Evolutionary conservation across 2,888 invertebrate species (phyloP), one percentile per base, ranked within the genome.

Genomic region (Fabriciana adippe): DNA sequence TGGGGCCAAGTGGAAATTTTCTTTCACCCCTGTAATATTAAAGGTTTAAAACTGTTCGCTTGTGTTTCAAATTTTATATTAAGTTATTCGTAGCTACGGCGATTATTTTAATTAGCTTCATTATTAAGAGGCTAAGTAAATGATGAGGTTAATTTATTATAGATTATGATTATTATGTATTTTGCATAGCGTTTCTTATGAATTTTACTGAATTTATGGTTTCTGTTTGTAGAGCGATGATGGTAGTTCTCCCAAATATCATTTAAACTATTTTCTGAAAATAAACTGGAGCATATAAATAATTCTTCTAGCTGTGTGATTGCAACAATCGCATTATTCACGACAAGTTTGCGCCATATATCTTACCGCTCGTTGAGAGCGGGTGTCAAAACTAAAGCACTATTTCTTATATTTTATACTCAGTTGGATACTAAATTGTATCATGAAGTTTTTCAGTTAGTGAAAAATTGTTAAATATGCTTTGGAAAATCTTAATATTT

Each of bases 371-470:
- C 55, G 68, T 55, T 55, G 68, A 70, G 66, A 70, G 68, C 68
- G 45, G 53, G 41, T 70, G 68, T 70, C 70, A 70, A 60, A 66
- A 70, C 68, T 70, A 66, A 70, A 60, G 59, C 70, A 70, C 65
- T 68, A 61, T 59, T 60, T 66, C 65, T 66, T 66, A 55, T 61
- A 66, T 66, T 61, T 61, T 61, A 66, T 50, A 61, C 66, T 55
- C 55, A 50, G 60, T 66, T 48, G 60, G 48, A 66, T 48, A 60
- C 66, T 41, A 55, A 66, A 66, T 55, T 59, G 47, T 50, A 45
- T 66, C 54, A 55, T 15, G 50, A 54, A 55, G 35, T 61, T 55
- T 66, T 61, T 60, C 66, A 61, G 54, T 66, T 66, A 61, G 50
- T 35, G 55, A 35, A 55, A 60, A 21, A 21, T 61, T 66, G 35